Evolutionary conservation across 2,113 vertebrate genomes (phyloP).

Genomic region (Laticauda laticaudata): DNA sequence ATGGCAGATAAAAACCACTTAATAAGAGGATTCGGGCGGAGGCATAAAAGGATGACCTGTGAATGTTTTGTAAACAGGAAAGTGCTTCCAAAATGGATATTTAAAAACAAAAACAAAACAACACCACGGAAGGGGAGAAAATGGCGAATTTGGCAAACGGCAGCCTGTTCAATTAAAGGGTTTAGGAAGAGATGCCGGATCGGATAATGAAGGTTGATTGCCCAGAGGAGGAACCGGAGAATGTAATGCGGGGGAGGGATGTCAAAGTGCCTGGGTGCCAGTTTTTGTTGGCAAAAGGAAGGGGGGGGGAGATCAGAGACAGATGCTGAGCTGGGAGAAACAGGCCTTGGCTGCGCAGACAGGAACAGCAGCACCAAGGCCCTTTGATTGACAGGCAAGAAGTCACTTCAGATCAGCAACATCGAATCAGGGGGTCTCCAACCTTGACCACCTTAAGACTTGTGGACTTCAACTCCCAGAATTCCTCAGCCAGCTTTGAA

Average conservation of each 20-base stretch:
- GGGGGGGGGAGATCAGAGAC: neutral
- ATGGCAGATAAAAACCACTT: neutral
- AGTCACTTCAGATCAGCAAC: neutral
- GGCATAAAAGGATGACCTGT: neutral
- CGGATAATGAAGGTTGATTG: neutral
- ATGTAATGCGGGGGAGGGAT: neutral
- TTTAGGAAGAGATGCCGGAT: neutral
- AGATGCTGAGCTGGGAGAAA: neutral
- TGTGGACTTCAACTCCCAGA: no score
- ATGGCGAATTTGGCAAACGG: neutral
- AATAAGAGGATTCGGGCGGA: neutral
- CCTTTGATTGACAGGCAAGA: neutral
- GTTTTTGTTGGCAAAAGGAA: neutral
- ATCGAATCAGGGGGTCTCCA: no score
- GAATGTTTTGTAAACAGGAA: neutral
- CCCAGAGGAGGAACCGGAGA: neutral
- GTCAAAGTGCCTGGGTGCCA: neutral
- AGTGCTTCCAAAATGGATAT: neutral
- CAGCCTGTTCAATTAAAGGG: neutral
- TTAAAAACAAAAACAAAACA: neutral
- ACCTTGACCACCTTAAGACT: no score
- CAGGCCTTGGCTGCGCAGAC: neutral
- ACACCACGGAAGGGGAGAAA: neutral
- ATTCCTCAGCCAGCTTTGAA: no score
- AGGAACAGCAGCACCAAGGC: accelerated